A percentile compares a stretch with the other conserved stretches of the same genome.
phyloP scores from a whole-genome alignment of 2,888 invertebrate species.

The Blastobasis lacticolella region DNA sequence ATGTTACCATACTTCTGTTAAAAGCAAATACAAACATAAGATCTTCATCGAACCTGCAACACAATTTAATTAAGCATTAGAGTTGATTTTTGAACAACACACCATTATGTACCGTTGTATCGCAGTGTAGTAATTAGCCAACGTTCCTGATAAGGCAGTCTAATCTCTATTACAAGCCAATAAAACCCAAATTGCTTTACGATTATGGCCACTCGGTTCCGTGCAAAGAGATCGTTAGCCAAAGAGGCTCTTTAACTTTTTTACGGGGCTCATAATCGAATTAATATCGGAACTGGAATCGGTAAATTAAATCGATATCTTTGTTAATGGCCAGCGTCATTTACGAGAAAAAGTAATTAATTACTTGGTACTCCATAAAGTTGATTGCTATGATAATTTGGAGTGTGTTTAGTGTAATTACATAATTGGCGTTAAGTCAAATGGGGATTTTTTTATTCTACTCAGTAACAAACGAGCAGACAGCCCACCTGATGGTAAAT shows the following conservation, averaged over 20 bases:
- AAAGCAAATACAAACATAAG: too few relatives aligned
- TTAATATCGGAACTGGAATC: constrained; percentile 66
- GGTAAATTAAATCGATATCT: constrained; percentile 67
- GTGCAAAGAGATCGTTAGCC: constrained; percentile 51
- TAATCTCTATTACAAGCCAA: constrained; percentile 61
- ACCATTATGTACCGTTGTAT: constrained; percentile 30
- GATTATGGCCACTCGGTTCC: constrained; percentile 39
- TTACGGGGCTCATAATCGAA: constrained; percentile 66
- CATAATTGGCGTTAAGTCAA: too few relatives aligned
- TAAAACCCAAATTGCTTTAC: constrained; percentile 67
- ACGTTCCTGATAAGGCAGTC: constrained; percentile 54
- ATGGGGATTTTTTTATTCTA: too few relatives aligned
- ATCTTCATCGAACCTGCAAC: too few relatives aligned
- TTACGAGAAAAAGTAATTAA: background rate
- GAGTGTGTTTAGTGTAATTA: too few relatives aligned
- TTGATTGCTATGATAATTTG: too few relatives aligned
- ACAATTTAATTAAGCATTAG: background rate
- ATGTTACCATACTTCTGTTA: too few relatives aligned
- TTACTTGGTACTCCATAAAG: constrained; percentile 1
- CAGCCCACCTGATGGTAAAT: too few relatives aligned
- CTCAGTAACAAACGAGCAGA: too few relatives aligned
- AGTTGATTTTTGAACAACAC: background rate
- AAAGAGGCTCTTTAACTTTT: constrained; percentile 57
- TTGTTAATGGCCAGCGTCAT: constrained; percentile 18
- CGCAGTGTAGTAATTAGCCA: constrained; percentile 47